Base-by-base conservation (phyloP, 2,888 invertebrate genomes). In the Carcina quercana region DNA sequence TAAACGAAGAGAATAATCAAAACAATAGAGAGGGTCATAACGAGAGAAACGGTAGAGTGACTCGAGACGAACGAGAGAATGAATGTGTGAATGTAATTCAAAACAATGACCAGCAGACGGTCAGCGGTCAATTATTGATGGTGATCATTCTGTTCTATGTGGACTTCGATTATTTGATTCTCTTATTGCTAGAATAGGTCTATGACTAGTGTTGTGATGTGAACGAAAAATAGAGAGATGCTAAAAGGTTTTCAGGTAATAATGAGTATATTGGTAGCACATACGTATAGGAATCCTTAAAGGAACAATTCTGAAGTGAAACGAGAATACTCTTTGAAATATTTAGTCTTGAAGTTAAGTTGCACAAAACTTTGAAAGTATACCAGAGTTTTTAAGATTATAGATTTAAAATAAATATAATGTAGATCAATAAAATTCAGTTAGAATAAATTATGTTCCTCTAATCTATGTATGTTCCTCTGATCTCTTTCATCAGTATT, bases 121-220 rank as follows among this genome's bases (percentile, higher is more conserved):
- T 58, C 51, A 59, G 49, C 55, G 62, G 69, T 72, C 75, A 71
- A 71, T 72, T 76, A 69, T 46, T 67, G 38, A 43, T 78, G 56
- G 59, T 74, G 47, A 64, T 79, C 43, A 57, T 78, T 49, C 57
- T 68, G 40, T 56, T 66, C 39, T 64, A 60, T 35, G 62, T 68
- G 32, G 54, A 67, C 30, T 48, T 50, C 35, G 63, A 61, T 44
- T 60, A 53, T 48, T 47, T 72, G 30, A 41, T 76, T 56, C 53
- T 65, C 37, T 46, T 72, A 42, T 41, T 64, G 45, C 40, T 66
- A 53, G 55, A 59, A 37, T 59, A 60, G 44, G 11, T 3, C 5
- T 24, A 13, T 6, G 13, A 12, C 27, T 28, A 19, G 8, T 13
- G n/a, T 32, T 30, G 30, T 24, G 24, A 31, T 22, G 30, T 35